Conservation (phyloP, 2,113 vertebrate genomes). For the Ciconia maguari region DNA sequence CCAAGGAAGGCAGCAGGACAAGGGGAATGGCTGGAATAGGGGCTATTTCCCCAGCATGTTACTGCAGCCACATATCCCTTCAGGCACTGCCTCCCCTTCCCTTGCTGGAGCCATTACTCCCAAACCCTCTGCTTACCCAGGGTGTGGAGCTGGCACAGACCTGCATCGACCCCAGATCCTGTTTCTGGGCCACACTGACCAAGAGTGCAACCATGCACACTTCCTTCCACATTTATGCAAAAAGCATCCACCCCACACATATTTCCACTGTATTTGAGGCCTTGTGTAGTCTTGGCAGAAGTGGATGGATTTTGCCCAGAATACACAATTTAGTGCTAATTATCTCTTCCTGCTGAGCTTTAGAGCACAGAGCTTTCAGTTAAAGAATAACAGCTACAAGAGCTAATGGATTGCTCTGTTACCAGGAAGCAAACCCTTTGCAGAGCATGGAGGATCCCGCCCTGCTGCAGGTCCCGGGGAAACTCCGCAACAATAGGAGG, state of each 20-base stretch:
- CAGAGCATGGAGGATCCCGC: neutral
- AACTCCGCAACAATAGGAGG: slow-evolving; percentile 20
- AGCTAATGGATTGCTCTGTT: slow-evolving; percentile 48
- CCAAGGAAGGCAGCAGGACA: neutral
- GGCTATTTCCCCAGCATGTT: rapidly evolving
- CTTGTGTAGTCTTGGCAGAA: slow-evolving; percentile 41
- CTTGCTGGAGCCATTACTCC: neutral
- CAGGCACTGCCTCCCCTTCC: neutral
- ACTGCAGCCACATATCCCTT: neutral
- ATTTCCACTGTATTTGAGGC: slow-evolving; percentile 37
- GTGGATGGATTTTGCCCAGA: slow-evolving; percentile 57
- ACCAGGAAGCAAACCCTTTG: slow-evolving; percentile 51
- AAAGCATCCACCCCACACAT: neutral
- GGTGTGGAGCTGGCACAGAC: neutral
- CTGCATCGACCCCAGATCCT: neutral
- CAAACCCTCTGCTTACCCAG: neutral
- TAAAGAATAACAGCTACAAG: slow-evolving; percentile 38
- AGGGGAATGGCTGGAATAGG: neutral
- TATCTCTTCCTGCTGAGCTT: slow-evolving; percentile 62
- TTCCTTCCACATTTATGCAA: slow-evolving; percentile 45
- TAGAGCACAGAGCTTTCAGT: slow-evolving; percentile 44
- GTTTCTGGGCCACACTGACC: neutral
- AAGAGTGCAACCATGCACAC: slow-evolving; percentile 27
- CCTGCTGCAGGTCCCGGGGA: neutral
- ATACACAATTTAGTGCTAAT: slow-evolving; percentile 60